Conservation (phyloP, 2,888 invertebrate species). For the Dasypolia templi region DNA sequence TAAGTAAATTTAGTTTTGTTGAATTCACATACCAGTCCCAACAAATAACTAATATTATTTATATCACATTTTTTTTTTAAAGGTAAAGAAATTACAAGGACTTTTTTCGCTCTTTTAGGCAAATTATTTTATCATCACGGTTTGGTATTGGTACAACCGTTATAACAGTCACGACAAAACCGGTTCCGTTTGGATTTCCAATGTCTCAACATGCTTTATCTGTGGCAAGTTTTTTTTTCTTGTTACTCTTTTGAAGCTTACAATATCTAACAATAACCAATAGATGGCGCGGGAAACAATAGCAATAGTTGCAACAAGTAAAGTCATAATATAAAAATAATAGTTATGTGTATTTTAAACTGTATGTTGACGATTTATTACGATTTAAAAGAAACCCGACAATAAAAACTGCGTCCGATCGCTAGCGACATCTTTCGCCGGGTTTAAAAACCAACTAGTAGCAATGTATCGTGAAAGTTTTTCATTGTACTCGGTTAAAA, state of each 20-base stretch:
- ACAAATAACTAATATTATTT: too few relatives aligned
- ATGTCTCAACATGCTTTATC: not conserved
- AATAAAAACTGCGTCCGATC: not conserved
- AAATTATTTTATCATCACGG: too few relatives aligned
- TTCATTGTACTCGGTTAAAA: slow-evolving; percentile 21
- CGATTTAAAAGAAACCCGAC: not conserved
- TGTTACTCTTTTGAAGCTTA: slow-evolving; percentile 9
- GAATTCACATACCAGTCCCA: too few relatives aligned
- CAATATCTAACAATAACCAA: not conserved
- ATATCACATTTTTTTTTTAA: too few relatives aligned
- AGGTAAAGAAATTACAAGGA: too few relatives aligned
- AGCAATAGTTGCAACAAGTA: not conserved
- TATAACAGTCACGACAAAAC: not conserved
- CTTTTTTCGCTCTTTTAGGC: not conserved
- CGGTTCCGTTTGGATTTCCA: not conserved
- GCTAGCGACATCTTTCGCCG: slow-evolving; percentile 44
- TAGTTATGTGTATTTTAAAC: not conserved
- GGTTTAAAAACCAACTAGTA: not conserved
- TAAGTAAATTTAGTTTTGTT: not conserved
- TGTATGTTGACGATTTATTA: too few relatives aligned
- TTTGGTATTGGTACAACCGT: not conserved
- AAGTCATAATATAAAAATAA: not conserved
- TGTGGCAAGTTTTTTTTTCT: not conserved
- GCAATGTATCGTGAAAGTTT: slow-evolving; percentile 1
- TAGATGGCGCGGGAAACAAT: not conserved